Evolutionary conservation across 2,113 vertebrate genomes (phyloP), one percentile per base, ranked within the genome.

Genomic region (Amblyopsis rosae): DNA sequence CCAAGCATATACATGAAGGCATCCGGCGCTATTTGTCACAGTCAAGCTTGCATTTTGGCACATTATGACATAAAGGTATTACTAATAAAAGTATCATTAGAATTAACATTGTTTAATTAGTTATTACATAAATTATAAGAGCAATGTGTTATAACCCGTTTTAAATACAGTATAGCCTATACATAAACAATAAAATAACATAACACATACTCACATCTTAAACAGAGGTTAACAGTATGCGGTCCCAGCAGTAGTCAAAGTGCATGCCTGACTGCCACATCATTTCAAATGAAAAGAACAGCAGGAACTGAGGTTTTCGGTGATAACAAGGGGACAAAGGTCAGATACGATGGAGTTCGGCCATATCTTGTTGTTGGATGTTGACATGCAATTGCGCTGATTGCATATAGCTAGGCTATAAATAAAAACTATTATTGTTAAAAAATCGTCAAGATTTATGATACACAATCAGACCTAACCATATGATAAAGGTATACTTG

Each of bases 201-300:
- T 2, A 26, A 26, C 26, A 26, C 1, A 7, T 59, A 66, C 66
- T 77, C 9, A 69, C 80, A 65, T 69, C 48, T 80, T 9, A 62
- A 10, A 26, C 57, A 41, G 7, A 41, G 35, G 35, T 8, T 16
- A 5, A 16, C 33, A 50, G 17, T 9, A 46, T 64, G 53, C 65
- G 15, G 60, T 65, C 56, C 63, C 48, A 65, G 55, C 64, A 0
- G 4, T 58, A 84, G 74, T 73, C 88, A 89, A 90, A 90, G 90
- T 90, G 5, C 88, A 83, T 17, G 5, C 26, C 59, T 1, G 11
- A 51, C 65, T 88, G 86, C 91, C 90, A 92, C 90, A 91, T 91
- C 87, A 86, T 75, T 71, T 67, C 75, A 66, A 35, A 62, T 55
- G 62, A 64, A 66, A 58, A 51, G 55, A 69, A 73, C 68, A 77